Conservation (phyloP, 2,113 vertebrate genomes). For the Ptilonorhynchus violaceus region DNA sequence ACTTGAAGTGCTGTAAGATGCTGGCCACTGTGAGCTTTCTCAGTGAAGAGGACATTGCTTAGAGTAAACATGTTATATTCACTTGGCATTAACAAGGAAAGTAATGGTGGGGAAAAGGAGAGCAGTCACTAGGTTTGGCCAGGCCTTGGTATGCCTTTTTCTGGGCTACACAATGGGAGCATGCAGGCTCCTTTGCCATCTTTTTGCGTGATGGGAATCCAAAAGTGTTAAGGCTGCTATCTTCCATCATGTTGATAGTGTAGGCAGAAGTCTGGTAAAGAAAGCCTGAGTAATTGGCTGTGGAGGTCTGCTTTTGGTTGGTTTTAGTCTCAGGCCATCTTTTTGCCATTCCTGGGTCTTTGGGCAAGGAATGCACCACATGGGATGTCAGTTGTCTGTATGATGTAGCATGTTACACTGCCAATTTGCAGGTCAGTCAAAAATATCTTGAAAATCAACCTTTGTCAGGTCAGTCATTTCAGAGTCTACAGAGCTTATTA, state of each 20-base stretch:
- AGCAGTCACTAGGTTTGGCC: not conserved
- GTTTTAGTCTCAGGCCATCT: not conserved
- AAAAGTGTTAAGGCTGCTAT: not conserved
- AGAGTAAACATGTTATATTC: not conserved
- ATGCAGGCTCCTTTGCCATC: not conserved
- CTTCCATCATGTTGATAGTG: not conserved
- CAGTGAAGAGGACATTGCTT: not conserved
- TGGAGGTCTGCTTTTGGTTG: not conserved
- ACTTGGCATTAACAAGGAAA: not conserved
- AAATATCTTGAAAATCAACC: not conserved
- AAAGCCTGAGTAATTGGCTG: not conserved
- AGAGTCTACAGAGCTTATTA: not conserved
- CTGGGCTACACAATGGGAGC: not conserved
- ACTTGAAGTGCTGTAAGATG: not conserved
- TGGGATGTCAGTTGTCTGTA: not conserved
- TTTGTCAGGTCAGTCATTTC: not conserved
- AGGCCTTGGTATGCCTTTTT: not conserved
- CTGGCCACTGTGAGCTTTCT: not conserved
- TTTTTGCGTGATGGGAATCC: not conserved
- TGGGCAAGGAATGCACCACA: not conserved
- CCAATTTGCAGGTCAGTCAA: not conserved
- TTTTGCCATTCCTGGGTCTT: not conserved
- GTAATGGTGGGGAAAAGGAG: not conserved
- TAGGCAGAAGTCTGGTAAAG: not conserved
- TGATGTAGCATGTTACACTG: not conserved